phyloP scores from a whole-genome alignment of 1,140 invertebrate species.

The Cyrtorhinus lividipennis region DNA sequence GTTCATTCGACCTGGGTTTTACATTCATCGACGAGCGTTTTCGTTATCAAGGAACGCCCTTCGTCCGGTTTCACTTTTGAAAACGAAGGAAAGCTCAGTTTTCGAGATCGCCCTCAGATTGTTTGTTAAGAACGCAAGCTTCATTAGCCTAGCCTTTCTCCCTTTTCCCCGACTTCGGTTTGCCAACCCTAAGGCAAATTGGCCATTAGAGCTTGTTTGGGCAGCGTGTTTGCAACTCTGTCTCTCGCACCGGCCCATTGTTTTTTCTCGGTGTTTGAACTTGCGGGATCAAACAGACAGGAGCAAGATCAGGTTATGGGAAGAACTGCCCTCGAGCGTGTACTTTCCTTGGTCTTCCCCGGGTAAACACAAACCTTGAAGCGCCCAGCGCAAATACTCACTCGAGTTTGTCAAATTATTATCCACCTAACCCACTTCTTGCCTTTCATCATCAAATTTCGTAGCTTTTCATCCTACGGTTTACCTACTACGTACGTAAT shows the following conservation, averaged over 20 bases:
- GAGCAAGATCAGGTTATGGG: slow-evolving; percentile 1
- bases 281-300: neutral
- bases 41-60: neutral
- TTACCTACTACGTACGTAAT: too few species aligned
- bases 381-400: slow-evolving; percentile 2
- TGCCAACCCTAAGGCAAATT: slow-evolving; percentile 5
- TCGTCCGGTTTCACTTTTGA: neutral
- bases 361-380: neutral
- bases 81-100: neutral
- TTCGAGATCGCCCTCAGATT: neutral
- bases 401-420: slow-evolving; percentile 1
- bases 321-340: slow-evolving; percentile 7
- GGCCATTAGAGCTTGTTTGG: slow-evolving; percentile 9
- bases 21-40: too few species aligned
- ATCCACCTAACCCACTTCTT: neutral
- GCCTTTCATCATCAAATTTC: neutral
- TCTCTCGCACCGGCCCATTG: neutral
- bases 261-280: slow-evolving; percentile 4
- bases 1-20: neutral
- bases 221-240: slow-evolving; percentile 6
- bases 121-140: slow-evolving; percentile 9
- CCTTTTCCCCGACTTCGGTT: neutral
- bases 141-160: neutral
- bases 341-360: slow-evolving; percentile 1
- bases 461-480: too few species aligned